phyloP scores from a whole-genome alignment of 2,113 vertebrate genomes.

The Chionodraco myersi region DNA sequence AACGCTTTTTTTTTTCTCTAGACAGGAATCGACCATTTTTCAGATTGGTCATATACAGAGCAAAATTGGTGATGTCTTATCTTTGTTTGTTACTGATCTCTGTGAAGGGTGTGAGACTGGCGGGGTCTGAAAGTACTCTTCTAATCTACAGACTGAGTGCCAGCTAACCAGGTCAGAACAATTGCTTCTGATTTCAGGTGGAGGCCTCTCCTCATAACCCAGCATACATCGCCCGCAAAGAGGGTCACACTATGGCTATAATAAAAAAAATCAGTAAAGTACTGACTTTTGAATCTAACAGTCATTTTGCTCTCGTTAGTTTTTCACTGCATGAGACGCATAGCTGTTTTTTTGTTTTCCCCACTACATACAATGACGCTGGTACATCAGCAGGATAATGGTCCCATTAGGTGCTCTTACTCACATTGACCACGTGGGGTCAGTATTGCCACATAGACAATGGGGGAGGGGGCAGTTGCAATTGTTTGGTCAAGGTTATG shows the following conservation, averaged over 20 bases:
- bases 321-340: slow-evolving; percentile 37
- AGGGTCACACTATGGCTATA: slow-evolving; percentile 55
- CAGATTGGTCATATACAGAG: slow-evolving; percentile 27
- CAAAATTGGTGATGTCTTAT: slow-evolving; percentile 15
- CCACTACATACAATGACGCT: not conserved
- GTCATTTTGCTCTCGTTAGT: slow-evolving; percentile 62
- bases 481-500: slow-evolving; percentile 69
- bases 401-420: slow-evolving; percentile 33
- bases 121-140: slow-evolving; percentile 13
- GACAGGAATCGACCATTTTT: slow-evolving; percentile 3
- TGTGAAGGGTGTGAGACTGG: slow-evolving; percentile 15
- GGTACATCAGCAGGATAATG: not conserved
- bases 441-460: slow-evolving; percentile 52
- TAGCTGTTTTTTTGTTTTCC: slow-evolving; percentile 17
- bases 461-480: not conserved
- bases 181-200: slow-evolving; percentile 25
- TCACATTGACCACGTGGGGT: slow-evolving; percentile 52
- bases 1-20: slow-evolving; percentile 33
- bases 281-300: slow-evolving; percentile 70
- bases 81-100: slow-evolving; percentile 11
- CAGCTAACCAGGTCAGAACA: slow-evolving; percentile 24
- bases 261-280: slow-evolving; percentile 46
- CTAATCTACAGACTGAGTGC: slow-evolving; percentile 36
- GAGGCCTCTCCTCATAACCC: slow-evolving; percentile 25
- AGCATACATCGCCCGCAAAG: slow-evolving; percentile 9